Evolutionary conservation across 2,888 invertebrate genomes (phyloP).

Genomic region (Drosophila eohydei): DNA sequence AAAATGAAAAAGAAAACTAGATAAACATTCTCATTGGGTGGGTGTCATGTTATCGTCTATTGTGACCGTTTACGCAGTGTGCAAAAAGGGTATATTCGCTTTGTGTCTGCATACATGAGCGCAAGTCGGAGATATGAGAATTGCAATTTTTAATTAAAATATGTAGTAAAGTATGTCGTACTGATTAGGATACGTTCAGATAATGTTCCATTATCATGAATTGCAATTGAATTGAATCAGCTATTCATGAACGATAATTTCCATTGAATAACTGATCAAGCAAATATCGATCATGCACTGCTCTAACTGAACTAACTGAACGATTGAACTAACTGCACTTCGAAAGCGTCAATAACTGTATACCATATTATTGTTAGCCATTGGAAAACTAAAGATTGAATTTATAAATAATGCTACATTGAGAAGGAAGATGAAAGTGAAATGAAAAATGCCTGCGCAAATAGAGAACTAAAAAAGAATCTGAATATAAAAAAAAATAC

Average conservation of each 20-base stretch:
- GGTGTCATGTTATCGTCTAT: background rate
- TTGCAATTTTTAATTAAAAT: background rate
- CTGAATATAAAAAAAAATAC: no score
- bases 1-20: conserved; percentile 27
- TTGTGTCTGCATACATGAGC: background rate
- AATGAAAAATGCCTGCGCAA: no score
- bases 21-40: conserved; percentile 24
- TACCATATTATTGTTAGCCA: background rate
- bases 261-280: background rate
- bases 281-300: background rate
- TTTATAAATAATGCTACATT: no score
- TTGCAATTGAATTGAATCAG: background rate
- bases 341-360: background rate
- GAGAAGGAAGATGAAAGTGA: no score
- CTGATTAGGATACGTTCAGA: background rate
- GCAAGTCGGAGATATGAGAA: background rate
- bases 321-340: background rate
- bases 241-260: background rate
- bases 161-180: background rate
- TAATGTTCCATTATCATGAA: background rate
- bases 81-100: background rate
- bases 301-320: no score
- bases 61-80: background rate
- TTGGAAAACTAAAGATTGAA: no score
- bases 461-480: no score